phyloP scores from a whole-genome alignment of 2,797 vertebrate species.

The Sebastes nivosus region DNA sequence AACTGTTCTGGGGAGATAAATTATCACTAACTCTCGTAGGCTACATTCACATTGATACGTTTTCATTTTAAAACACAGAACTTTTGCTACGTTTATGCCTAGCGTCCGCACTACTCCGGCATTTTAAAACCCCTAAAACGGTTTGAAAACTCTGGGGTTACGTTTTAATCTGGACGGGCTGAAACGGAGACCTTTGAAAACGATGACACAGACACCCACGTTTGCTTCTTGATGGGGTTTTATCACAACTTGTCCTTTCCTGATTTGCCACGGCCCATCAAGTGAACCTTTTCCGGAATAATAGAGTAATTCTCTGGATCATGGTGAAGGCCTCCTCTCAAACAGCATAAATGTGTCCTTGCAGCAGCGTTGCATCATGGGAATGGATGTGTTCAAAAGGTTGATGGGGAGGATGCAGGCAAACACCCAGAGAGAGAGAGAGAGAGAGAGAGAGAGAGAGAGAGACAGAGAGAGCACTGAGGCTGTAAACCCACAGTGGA shows the following conservation, averaged over 20 bases:
- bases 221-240: no score
- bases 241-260: no score
- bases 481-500: conserved; percentile 65
- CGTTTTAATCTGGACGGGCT: no score
- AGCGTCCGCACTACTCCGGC: no score
- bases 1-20: background rate
- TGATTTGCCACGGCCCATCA: no score
- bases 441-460: background rate
- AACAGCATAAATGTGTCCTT: conserved; percentile 51
- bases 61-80: no score
- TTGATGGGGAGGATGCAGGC: conserved; percentile 53
- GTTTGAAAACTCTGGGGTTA: no score
- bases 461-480: conserved; percentile 2
- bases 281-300: background rate
- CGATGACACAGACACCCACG: rapidly evolving
- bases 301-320: conserved; percentile 21
- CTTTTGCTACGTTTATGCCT: no score
- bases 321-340: conserved; percentile 20
- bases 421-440: conserved; percentile 3
- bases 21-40: background rate
- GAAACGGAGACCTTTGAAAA: no score
- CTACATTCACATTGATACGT: background rate
- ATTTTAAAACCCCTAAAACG: no score
- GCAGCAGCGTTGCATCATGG: conserved; percentile 61
- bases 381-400: conserved; percentile 41